These are phyloP conservation scores for Pollenia amentaria DNA, from an alignment of 2,888 invertebrate species.

Conservation along the genomic window DNA sequence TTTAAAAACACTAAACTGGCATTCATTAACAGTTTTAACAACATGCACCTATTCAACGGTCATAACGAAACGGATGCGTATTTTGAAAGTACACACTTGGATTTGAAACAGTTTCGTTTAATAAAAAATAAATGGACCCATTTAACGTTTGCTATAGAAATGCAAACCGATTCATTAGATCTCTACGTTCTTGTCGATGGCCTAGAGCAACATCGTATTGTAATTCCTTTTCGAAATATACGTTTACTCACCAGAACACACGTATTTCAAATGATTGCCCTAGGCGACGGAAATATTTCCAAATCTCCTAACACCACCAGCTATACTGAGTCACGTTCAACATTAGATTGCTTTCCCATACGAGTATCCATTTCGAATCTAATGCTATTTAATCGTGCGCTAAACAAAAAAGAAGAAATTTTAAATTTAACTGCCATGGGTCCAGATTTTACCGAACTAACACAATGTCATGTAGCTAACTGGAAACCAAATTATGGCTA, in stretches of 20 bases:
- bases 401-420: slow-evolving; percentile 78
- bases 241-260: slow-evolving; percentile 78
- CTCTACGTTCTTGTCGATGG: slow-evolving; percentile 81
- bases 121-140: slow-evolving; percentile 83
- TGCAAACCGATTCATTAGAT: slow-evolving; percentile 78
- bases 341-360: slow-evolving; percentile 79
- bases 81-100: slow-evolving; percentile 79
- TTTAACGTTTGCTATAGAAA: slow-evolving; percentile 80
- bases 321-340: slow-evolving; percentile 79
- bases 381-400: slow-evolving; percentile 81
- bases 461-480: slow-evolving; percentile 82
- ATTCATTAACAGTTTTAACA: slow-evolving; percentile 81
- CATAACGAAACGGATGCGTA: slow-evolving; percentile 76
- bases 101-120: slow-evolving; percentile 80
- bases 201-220: slow-evolving; percentile 79
- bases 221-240: slow-evolving; percentile 80
- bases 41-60: slow-evolving; percentile 82
- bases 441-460: slow-evolving; percentile 83
- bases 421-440: slow-evolving; percentile 83
- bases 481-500: slow-evolving; percentile 83
- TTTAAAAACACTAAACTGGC: slow-evolving; percentile 82
- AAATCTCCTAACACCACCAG: slow-evolving; percentile 73
- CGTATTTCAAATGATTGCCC: slow-evolving; percentile 81
- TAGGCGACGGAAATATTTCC: slow-evolving; percentile 79
- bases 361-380: slow-evolving; percentile 82